These are phyloP conservation scores for Poecilia wingei DNA, from an alignment of 2,797 vertebrate genomes.

Conservation along the genomic window DNA sequence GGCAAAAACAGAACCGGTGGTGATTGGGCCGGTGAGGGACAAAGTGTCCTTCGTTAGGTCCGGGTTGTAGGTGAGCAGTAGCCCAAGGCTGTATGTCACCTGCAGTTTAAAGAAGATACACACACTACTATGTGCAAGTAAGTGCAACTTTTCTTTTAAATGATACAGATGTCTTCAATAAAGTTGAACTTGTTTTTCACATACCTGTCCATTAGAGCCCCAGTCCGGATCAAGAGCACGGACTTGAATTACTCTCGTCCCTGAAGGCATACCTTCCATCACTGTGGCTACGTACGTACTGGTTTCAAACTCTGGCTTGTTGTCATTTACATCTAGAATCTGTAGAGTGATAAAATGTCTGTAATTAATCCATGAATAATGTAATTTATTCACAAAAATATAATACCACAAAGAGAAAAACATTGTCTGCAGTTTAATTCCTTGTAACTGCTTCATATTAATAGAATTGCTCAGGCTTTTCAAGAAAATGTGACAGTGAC, in stretches of 20 bases:
- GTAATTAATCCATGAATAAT: constrained; percentile 1
- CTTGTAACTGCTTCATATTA: background rate
- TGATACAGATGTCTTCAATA: background rate
- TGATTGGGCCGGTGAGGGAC: constrained; percentile 10
- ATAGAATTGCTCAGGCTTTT: background rate
- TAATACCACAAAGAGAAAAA: background rate
- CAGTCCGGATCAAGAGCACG: constrained; percentile 92
- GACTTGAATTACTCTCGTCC: constrained; percentile 90
- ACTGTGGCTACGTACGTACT: constrained; percentile 90
- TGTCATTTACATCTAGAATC: constrained; percentile 92
- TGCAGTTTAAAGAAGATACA: constrained; percentile 24
- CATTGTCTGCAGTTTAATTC: background rate
- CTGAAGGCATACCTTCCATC: constrained; percentile 92
- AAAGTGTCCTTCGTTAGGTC: constrained; percentile 59
- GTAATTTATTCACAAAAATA: background rate
- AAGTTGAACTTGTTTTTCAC: constrained; percentile 60
- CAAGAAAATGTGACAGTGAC: background rate
- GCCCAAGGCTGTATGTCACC: constrained; percentile 89
- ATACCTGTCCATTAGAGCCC: constrained; percentile 92
- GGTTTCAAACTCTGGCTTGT: constrained; percentile 90
- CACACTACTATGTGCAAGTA: background rate
- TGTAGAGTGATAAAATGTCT: constrained; percentile 39
- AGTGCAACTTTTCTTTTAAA: background rate
- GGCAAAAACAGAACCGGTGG: constrained; percentile 80
- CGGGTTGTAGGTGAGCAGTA: constrained; percentile 71